A percentile compares a stretch with the other conserved stretches of the same genome.
Conservation (phyloP, 1,140 invertebrate genomes). For the Oedothorax gibbosus region DNA sequence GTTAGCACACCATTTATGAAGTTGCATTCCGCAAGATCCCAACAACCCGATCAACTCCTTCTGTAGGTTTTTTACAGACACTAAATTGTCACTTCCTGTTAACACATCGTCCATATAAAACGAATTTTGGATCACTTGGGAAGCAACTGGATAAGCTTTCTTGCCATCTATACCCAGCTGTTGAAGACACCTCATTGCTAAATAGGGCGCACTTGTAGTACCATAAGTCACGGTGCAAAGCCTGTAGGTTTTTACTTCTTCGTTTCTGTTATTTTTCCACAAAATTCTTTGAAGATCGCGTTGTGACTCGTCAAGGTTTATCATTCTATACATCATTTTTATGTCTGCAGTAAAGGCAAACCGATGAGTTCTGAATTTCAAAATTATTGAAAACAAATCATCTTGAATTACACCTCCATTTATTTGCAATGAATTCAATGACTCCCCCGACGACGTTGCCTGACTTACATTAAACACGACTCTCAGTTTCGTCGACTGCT, state of each 20-base stretch:
- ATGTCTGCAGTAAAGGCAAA: constrained; percentile 31
- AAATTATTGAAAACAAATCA: constrained; percentile 11
- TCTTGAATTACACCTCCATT: background rate
- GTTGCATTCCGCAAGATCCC: constrained; percentile 61
- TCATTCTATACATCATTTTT: constrained; percentile 15
- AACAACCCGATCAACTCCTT: constrained; percentile 48
- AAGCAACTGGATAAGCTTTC: constrained; percentile 59
- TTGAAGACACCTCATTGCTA: constrained; percentile 64
- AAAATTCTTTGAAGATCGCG: constrained; percentile 67
- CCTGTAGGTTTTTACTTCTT: constrained; percentile 65
- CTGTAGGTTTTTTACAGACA: constrained; percentile 56
- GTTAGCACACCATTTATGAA: constrained; percentile 62
- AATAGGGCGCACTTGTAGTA: constrained; percentile 65
- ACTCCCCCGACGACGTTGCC: background rate
- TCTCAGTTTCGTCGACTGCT: constrained; percentile 42
- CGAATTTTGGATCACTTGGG: constrained; percentile 16
- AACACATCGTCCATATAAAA: constrained; percentile 65
- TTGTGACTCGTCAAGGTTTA: background rate
- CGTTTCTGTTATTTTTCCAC: constrained; percentile 65
- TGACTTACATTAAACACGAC: constrained; percentile 51
- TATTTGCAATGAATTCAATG: constrained; percentile 4
- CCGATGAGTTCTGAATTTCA: background rate
- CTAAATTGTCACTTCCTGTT: constrained; percentile 49
- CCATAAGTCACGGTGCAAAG: constrained; percentile 67
- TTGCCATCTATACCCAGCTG: constrained; percentile 64